A percentile compares a stretch with the other conserved stretches of the same genome.
Evolutionary conservation across 2,113 vertebrate genomes (phyloP).

Genomic region (Alosa alosa): DNA sequence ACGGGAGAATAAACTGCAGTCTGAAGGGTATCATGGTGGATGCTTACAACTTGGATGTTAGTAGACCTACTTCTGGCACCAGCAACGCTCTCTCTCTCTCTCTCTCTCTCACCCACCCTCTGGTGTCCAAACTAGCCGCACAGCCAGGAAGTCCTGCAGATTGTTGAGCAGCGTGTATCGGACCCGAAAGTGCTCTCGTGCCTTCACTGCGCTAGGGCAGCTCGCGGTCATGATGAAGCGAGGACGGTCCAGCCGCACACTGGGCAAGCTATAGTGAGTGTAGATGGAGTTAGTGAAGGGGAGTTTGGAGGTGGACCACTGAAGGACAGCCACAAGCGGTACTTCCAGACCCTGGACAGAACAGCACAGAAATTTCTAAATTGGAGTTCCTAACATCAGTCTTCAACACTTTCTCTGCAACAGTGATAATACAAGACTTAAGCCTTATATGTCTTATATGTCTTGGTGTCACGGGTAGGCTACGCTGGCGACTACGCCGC

Average conservation of each 20-base stretch:
- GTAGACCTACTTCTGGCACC: constrained; percentile 5
- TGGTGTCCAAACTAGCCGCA: constrained; percentile 89
- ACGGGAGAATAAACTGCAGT: constrained; percentile 60
- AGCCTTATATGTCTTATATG: no score
- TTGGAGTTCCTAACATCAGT: neutral
- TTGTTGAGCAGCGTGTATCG: constrained; percentile 91
- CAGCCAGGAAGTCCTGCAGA: constrained; percentile 92
- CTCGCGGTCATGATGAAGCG: constrained; percentile 91
- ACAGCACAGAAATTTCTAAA: neutral
- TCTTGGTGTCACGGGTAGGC: no score
- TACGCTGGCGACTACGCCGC: no score
- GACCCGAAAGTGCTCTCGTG: constrained; percentile 83
- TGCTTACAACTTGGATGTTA: constrained; percentile 62
- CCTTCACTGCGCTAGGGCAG: constrained; percentile 79
- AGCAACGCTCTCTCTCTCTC: neutral
- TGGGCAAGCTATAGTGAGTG: constrained; percentile 90
- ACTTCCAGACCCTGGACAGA: constrained; percentile 84
- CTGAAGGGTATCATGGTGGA: constrained; percentile 63
- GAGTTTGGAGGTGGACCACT: constrained; percentile 91
- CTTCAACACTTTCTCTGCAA: neutral
- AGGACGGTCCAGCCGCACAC: constrained; percentile 84
- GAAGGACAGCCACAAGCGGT: constrained; percentile 85
- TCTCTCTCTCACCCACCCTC: constrained; percentile 61
- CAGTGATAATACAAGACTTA: neutral
- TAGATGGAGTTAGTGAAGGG: constrained; percentile 90